Evolutionary conservation across 2,113 vertebrate genomes (phyloP).

Genomic region (Monopterus albus): DNA sequence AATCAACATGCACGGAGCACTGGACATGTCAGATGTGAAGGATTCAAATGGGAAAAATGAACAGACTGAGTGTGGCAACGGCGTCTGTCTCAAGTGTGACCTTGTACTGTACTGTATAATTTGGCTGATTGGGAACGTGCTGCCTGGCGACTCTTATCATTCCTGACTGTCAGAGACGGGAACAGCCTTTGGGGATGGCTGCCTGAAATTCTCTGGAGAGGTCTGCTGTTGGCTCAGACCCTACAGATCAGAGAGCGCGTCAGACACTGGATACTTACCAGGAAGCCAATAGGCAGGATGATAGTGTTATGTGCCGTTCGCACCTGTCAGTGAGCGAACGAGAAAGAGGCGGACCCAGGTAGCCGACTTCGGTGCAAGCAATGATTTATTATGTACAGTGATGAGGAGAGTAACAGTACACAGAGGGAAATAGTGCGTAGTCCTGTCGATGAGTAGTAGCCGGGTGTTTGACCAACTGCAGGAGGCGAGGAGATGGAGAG

Average conservation of each 20-base stretch:
- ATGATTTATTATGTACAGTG: too few relatives aligned
- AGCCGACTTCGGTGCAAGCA: too few relatives aligned
- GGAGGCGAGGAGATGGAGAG: too few relatives aligned
- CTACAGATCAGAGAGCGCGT: too few relatives aligned
- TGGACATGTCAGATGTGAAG: not conserved
- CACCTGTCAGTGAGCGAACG: too few relatives aligned
- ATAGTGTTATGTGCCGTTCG: too few relatives aligned
- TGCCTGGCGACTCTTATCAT: constrained; percentile 67
- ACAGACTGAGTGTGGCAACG: not conserved
- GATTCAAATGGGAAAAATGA: not conserved
- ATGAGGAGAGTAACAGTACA: too few relatives aligned
- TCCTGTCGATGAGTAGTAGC: too few relatives aligned
- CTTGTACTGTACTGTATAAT: constrained; percentile 45
- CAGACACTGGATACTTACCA: constrained; percentile 20
- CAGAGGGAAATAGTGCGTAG: too few relatives aligned
- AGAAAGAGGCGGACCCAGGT: too few relatives aligned
- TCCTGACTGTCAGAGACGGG: constrained; percentile 62
- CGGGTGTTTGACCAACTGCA: too few relatives aligned
- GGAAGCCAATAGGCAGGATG: constrained; percentile 2
- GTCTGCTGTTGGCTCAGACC: constrained; percentile 52
- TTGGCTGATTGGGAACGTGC: constrained; percentile 64
- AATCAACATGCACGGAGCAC: too few relatives aligned
- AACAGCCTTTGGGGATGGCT: constrained; percentile 64
- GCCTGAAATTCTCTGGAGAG: constrained; percentile 68
- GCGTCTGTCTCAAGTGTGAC: constrained; percentile 25